phyloP scores from a whole-genome alignment of 2,888 invertebrate species.

The Achlya flavicornis region DNA sequence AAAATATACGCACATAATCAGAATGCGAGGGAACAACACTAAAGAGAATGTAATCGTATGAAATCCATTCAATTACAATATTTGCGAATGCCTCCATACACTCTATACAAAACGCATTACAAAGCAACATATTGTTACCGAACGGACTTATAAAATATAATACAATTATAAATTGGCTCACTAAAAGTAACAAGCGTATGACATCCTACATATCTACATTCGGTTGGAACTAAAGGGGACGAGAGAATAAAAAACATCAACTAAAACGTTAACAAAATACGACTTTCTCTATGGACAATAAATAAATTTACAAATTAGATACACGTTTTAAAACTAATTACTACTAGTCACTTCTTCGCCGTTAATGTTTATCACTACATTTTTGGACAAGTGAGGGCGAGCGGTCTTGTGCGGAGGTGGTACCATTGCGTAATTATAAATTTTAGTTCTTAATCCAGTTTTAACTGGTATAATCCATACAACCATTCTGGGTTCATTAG shows the following conservation, averaged over 20 bases:
- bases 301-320: conserved; percentile 83
- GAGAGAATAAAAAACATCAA: conserved; percentile 80
- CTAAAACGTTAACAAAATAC: conserved; percentile 85
- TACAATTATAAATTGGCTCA: conserved; percentile 77
- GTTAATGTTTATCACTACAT: conserved; percentile 72
- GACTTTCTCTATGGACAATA: conserved; percentile 83
- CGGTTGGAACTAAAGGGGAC: conserved; percentile 76
- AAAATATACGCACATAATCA: conserved; percentile 48
- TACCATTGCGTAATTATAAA: conserved; percentile 28
- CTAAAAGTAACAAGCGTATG: conserved; percentile 83
- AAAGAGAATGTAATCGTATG: conserved; percentile 62
- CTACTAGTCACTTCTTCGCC: conserved; percentile 78
- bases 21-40: conserved; percentile 64
- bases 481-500: conserved; percentile 20
- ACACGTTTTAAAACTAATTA: conserved; percentile 77
- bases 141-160: conserved; percentile 71
- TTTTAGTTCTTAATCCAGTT: conserved; percentile 32
- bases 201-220: conserved; percentile 79
- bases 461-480: conserved; percentile 35
- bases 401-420: conserved; percentile 41
- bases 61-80: conserved; percentile 70
- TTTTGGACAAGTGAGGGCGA: conserved; percentile 59
- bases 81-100: conserved; percentile 59
- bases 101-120: conserved; percentile 63
- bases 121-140: conserved; percentile 66